Evolutionary conservation across 2,797 vertebrate genomes (phyloP).

Genomic region (Danio kyathit): DNA sequence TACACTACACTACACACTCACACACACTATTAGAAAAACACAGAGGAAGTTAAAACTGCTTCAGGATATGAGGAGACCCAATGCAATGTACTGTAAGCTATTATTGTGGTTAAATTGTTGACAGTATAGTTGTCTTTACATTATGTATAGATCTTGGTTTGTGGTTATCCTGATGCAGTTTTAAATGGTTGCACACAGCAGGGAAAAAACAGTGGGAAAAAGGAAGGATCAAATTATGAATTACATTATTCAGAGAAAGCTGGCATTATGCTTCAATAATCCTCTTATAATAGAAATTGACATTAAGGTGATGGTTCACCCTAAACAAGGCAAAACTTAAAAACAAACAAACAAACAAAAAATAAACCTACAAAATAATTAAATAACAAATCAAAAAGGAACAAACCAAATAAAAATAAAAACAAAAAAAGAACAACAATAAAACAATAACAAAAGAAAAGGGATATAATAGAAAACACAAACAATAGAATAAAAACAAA

Average conservation of each 20-base stretch:
- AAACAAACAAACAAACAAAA: too few relatives aligned
- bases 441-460: too few relatives aligned
- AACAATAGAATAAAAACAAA: not conserved
- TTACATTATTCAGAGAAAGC: not conserved
- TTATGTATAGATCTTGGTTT: not conserved
- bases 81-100: not conserved
- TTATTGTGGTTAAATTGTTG: not conserved
- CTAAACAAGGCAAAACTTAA: too few relatives aligned
- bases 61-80: conserved; percentile 31
- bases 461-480: not conserved
- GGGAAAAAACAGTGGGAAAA: conserved; percentile 32
- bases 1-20: conserved; percentile 23
- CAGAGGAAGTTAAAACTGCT: conserved; percentile 55
- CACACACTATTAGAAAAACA: conserved; percentile 19
- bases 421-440: not conserved
- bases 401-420: too few relatives aligned
- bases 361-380: too few relatives aligned
- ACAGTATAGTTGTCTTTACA: not conserved
- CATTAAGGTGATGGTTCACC: not conserved
- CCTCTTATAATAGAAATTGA: not conserved
- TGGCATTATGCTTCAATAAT: not conserved
- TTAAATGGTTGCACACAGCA: conserved; percentile 53
- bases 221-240: conserved; percentile 31
- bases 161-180: conserved; percentile 57
- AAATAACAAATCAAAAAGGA: too few relatives aligned